Evolutionary conservation across 2,888 invertebrate genomes (phyloP).

Genomic region (Tenthredo scrophulariae): DNA sequence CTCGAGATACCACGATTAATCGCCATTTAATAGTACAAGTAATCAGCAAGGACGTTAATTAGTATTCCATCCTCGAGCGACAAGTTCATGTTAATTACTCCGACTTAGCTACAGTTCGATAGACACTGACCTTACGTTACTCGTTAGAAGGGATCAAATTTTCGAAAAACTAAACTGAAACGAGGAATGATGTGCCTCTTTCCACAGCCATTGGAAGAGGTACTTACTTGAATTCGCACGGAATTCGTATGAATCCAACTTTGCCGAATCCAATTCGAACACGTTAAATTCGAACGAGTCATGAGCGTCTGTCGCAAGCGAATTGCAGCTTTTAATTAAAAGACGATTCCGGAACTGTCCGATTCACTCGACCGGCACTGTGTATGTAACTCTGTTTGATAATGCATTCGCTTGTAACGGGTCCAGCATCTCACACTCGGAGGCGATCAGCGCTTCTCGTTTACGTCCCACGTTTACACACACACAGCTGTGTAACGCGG

Average conservation of each 20-base stretch:
- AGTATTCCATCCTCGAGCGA: neutral
- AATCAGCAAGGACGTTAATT: conserved; percentile 31
- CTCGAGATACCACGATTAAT: neutral
- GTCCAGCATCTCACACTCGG: neutral
- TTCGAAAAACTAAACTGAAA: neutral
- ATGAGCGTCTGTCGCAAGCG: neutral
- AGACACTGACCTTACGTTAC: neutral
- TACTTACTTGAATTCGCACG: neutral
- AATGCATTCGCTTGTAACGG: conserved; percentile 32
- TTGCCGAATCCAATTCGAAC: neutral
- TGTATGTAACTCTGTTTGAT: neutral
- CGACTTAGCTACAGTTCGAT: neutral
- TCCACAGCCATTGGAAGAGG: neutral
- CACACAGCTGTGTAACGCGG: conserved; percentile 12
- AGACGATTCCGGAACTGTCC: conserved; percentile 36
- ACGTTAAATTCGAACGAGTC: neutral
- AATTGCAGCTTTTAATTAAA: conserved; percentile 34
- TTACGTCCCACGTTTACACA: conserved; percentile 7
- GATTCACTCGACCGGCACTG: conserved; percentile 37
- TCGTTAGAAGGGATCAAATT: neutral
- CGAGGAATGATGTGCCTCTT: neutral
- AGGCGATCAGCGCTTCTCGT: neutral
- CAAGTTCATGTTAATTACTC: neutral
- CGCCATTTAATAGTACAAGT: conserved; percentile 31
- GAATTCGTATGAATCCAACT: neutral